Evolutionary conservation across 2,888 invertebrate genomes (phyloP), one percentile per base, ranked within the genome.

Genomic region (Melangyna quadrimaculata): DNA sequence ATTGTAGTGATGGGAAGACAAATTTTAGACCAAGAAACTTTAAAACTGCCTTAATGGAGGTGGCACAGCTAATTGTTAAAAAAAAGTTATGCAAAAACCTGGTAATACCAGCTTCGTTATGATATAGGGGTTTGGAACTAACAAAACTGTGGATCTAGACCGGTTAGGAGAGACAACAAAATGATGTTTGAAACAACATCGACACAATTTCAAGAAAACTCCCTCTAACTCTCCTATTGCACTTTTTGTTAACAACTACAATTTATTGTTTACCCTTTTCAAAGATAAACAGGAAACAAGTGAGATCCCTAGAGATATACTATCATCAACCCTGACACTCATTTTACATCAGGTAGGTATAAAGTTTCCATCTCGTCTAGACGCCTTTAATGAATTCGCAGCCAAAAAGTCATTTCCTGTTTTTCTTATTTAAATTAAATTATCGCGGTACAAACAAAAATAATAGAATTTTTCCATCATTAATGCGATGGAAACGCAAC

Each of bases 361-460:
- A 61, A 77, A 53, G 32, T 70, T 63, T 70, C 65, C 78, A 37
- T 51, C 65, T 17, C 43, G 83, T 84, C 83, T 84, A 84, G 83
- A 84, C 78, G n/a, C 35, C 43, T 70, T 59, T 78, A 71, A 78
- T 78, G 74, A 83, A 78, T 78, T 70, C 74, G 24, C 59, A 27
- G 27, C 57, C 57, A 45, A 75, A 75, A 74, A 71, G 40, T 71
- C 65, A 74, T 78, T 78, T 69, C 73, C 69, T 74, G n/a, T n/a
- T 57, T 75, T 75, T 75, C 81, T 71, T 81, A 65, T 81, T 75
- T 75, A 75, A 81, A 81, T 75, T 71, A 65, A 81, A 81, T 81
- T 81, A 78, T 55, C 57, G 45, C 40, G 63, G 45, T 32, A 57
- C 19, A 19, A 19, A 14, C n/a, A 40, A 63, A n/a, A 37, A 40